Evolutionary conservation across 2,797 vertebrate species (phyloP).

Genomic region (Caiman crocodilus): DNA sequence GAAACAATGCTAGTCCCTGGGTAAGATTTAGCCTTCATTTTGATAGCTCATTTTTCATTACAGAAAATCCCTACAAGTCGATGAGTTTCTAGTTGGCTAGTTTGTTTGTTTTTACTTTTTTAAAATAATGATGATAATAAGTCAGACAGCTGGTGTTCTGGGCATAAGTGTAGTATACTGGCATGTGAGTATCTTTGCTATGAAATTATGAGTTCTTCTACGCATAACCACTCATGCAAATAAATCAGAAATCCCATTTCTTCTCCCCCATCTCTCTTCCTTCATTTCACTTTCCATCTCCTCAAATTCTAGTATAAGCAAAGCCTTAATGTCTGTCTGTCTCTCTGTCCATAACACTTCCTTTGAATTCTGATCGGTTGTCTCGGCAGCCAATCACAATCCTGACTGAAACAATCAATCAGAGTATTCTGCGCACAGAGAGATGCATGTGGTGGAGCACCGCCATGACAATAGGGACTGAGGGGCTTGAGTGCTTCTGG

Average conservation of each 20-base stretch:
- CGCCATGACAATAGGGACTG: too few species aligned
- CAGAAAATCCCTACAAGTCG: neutral
- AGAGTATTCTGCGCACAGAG: too few species aligned
- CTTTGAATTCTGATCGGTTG: too few species aligned
- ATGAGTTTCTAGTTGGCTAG: neutral
- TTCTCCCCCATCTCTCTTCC: neutral
- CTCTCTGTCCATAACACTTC: too few species aligned
- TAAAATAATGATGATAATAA: too few species aligned
- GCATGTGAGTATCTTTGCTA: neutral
- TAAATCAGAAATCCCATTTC: too few species aligned
- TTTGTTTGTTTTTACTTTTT: too few species aligned
- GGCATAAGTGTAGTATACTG: neutral
- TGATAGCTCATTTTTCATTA: neutral
- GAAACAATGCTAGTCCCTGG: neutral
- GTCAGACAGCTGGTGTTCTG: neutral
- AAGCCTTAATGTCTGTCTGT: too few species aligned
- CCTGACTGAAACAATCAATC: too few species aligned
- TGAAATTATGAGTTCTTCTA: neutral
- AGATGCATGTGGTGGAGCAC: too few species aligned
- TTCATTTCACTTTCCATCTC: neutral
- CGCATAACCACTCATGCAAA: neutral
- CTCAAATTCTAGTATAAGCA: neutral
- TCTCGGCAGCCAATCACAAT: too few species aligned
- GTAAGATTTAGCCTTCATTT: neutral
- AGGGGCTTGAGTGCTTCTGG: too few species aligned